Percentiles rank a stretch among this genome's conserved stretches.
phyloP scores from a whole-genome alignment of 1,140 invertebrate species.

The Achatina immaculata region DNA sequence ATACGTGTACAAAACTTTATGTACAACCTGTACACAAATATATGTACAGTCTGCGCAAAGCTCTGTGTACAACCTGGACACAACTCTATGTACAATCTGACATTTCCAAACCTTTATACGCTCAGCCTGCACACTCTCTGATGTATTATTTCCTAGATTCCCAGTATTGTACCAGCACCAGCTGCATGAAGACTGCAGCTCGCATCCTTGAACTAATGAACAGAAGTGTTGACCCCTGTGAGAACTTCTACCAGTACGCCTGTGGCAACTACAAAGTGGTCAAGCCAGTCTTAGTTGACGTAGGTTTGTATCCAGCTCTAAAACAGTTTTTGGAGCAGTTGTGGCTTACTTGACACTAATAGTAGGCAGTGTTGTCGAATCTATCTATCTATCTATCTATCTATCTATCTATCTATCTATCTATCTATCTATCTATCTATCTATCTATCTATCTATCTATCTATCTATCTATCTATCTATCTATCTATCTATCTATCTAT shows the following conservation, averaged over 20 bases:
- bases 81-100: neutral
- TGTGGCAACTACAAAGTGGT: conserved; percentile 70
- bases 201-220: conserved; percentile 67
- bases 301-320: too few relatives aligned
- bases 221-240: conserved; percentile 73
- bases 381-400: too few relatives aligned
- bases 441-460: too few relatives aligned
- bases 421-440: too few relatives aligned
- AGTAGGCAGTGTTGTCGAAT: too few relatives aligned
- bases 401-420: too few relatives aligned
- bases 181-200: conserved; percentile 56
- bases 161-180: conserved; percentile 18
- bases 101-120: neutral
- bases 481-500: too few relatives aligned
- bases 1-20: neutral
- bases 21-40: neutral
- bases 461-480: too few relatives aligned
- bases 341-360: too few relatives aligned
- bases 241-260: conserved; percentile 75
- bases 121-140: neutral
- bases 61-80: neutral
- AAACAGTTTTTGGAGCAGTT: neutral
- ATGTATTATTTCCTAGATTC: neutral
- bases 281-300: neutral
- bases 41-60: neutral